Conservation (phyloP, 1,140 invertebrate species). For the Psix sp. region DNA sequence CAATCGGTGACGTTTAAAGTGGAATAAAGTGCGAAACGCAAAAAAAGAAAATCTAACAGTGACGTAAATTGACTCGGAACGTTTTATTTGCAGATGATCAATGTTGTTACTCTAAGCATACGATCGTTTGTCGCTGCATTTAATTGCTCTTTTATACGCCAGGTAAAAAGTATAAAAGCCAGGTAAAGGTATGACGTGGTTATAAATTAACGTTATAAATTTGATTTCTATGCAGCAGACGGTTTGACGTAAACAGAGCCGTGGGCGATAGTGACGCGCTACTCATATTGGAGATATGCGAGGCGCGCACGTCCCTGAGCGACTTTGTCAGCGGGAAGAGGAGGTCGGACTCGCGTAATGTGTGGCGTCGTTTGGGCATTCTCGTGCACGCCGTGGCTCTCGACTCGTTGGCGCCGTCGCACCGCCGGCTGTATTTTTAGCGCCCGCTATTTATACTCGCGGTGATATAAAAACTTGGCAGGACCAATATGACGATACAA, state of each 20-base stretch:
- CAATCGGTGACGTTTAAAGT: too few relatives aligned
- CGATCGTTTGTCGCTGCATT: too few relatives aligned
- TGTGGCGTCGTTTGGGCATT: constrained; percentile 43
- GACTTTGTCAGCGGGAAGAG: too few relatives aligned
- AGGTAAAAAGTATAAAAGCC: neutral
- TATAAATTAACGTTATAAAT: constrained; percentile 32
- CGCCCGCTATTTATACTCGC: constrained; percentile 64
- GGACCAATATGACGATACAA: constrained; percentile 42
- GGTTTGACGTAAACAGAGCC: constrained; percentile 53
- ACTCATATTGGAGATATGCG: constrained; percentile 30
- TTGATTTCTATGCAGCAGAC: constrained; percentile 44
- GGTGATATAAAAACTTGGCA: constrained; percentile 45
- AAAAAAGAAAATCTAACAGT: too few relatives aligned
- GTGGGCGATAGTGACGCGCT: constrained; percentile 48
- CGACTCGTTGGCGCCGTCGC: constrained; percentile 52
- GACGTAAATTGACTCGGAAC: too few relatives aligned
- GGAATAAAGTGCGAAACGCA: too few relatives aligned
- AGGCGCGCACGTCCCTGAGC: constrained; percentile 52
- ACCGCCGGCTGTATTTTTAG: constrained; percentile 65
- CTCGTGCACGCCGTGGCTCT: constrained; percentile 39
- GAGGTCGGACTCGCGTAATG: constrained; percentile 35
- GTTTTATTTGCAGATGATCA: too few relatives aligned
- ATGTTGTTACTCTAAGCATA: too few relatives aligned
- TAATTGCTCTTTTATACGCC: too few relatives aligned
- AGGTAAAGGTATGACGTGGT: constrained; percentile 16